A percentile compares a stretch with the other conserved stretches of the same genome.
Evolutionary conservation across 92 coral and sea anemone species (phyloP).

Genomic region (Bergia sp.): DNA sequence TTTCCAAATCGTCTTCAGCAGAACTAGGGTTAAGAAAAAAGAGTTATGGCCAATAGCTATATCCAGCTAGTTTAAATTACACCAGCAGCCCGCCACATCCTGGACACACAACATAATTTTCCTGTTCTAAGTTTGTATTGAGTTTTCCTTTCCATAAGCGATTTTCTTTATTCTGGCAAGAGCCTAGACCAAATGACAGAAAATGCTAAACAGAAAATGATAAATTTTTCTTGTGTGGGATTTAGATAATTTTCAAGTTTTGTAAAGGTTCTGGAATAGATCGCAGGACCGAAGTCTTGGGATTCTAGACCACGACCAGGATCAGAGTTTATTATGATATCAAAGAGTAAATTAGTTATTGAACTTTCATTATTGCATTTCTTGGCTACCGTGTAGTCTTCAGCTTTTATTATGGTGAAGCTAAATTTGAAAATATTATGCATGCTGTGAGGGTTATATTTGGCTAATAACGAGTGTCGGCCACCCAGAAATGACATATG

Average conservation of each 20-base stretch:
- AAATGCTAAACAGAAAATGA: background rate
- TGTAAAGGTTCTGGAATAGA: background rate
- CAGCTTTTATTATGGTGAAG: background rate
- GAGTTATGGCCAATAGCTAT: no score
- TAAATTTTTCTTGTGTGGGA: background rate
- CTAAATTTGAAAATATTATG: constrained; percentile 34
- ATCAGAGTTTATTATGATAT: no score
- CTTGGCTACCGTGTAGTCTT: constrained; percentile 17
- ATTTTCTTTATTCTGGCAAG: constrained; percentile 1
- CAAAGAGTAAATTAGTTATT: no score
- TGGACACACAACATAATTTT: background rate
- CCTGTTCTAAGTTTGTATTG: background rate
- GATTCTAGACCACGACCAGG: no score
- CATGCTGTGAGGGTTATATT: constrained; percentile 4
- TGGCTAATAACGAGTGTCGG: constrained; percentile 16
- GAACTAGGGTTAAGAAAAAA: no score
- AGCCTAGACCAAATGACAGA: background rate
- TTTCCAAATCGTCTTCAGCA: no score
- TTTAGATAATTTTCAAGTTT: background rate
- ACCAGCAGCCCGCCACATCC: background rate
- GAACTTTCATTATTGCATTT: background rate
- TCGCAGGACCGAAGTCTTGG: no score
- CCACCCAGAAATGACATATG: background rate
- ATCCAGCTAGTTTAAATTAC: no score
- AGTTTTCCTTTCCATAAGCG: background rate